phyloP scores from a whole-genome alignment of 2,113 vertebrate species.

The Triplophysa dalaica region DNA sequence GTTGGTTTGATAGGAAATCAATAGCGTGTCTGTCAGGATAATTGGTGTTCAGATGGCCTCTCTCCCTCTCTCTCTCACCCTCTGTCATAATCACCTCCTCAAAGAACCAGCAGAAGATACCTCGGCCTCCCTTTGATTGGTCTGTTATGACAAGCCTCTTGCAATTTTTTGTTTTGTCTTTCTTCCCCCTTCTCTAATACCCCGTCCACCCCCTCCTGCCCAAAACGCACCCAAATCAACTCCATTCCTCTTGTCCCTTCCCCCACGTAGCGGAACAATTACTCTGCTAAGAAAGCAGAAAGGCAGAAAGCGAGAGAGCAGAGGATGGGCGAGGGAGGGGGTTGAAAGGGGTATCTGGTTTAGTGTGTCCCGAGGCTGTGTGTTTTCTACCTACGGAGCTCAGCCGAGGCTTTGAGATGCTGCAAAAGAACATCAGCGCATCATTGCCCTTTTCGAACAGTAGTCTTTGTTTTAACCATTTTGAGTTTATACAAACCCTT shows the following conservation, averaged over 20 bases:
- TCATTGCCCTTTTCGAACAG: constrained; percentile 33
- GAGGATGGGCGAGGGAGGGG: constrained; percentile 31
- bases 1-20: constrained; percentile 61
- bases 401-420: constrained; percentile 46
- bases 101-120: constrained; percentile 52
- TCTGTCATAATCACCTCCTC: constrained; percentile 54
- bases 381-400: constrained; percentile 49
- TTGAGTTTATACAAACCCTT: no score
- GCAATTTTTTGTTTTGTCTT: constrained; percentile 44
- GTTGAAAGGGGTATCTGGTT: constrained; percentile 43
- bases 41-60: constrained; percentile 60
- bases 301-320: constrained; percentile 50
- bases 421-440: constrained; percentile 52
- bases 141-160: constrained; percentile 56
- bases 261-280: constrained; percentile 54
- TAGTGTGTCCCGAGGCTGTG: constrained; percentile 49
- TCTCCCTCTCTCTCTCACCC: constrained; percentile 45
- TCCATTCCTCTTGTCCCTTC: constrained; percentile 45
- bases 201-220: constrained; percentile 15
- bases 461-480: no score
- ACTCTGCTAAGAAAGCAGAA: constrained; percentile 59
- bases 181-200: constrained; percentile 31
- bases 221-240: constrained; percentile 55
- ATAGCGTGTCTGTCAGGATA: constrained; percentile 61
- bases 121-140: constrained; percentile 54